Conservation (phyloP, 2,113 vertebrate genomes). For the Tamias sibiricus region DNA sequence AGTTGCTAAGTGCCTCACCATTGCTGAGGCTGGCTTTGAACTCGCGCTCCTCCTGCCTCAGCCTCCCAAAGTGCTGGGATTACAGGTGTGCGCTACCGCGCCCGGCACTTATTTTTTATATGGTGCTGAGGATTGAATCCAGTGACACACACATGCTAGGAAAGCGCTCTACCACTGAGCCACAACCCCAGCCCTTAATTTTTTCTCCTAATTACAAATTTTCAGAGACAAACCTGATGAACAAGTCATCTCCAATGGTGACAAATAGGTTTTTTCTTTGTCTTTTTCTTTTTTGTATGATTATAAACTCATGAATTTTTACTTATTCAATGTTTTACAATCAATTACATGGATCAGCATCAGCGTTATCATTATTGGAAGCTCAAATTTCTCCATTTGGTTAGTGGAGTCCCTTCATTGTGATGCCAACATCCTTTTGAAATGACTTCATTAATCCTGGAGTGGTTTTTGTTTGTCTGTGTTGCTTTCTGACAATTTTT, state of each 20-base stretch:
- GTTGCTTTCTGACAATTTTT: conserved; percentile 36
- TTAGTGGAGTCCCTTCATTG: not conserved
- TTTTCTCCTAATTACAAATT: conserved; percentile 33
- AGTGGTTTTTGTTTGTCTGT: not conserved
- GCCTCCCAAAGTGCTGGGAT: too few species aligned
- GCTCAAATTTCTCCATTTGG: not conserved
- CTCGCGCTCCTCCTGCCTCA: too few species aligned
- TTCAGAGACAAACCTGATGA: not conserved
- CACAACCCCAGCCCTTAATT: not conserved
- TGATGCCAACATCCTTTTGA: not conserved
- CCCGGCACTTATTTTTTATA: too few species aligned
- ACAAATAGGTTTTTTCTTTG: not conserved
- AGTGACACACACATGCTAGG: too few species aligned
- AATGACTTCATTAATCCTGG: conserved; percentile 5
- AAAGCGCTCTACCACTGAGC: too few species aligned
- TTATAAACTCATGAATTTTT: not conserved
- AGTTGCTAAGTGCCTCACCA: too few species aligned
- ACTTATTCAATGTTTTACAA: not conserved
- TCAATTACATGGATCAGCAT: not conserved
- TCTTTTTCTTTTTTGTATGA: not conserved
- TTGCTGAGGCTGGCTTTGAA: too few species aligned
- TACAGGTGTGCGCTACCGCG: too few species aligned
- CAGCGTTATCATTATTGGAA: not conserved
- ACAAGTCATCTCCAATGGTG: not conserved
- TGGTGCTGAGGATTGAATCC: too few species aligned